Conservation (phyloP, 2,797 vertebrate species). For the Merluccius polli region DNA sequence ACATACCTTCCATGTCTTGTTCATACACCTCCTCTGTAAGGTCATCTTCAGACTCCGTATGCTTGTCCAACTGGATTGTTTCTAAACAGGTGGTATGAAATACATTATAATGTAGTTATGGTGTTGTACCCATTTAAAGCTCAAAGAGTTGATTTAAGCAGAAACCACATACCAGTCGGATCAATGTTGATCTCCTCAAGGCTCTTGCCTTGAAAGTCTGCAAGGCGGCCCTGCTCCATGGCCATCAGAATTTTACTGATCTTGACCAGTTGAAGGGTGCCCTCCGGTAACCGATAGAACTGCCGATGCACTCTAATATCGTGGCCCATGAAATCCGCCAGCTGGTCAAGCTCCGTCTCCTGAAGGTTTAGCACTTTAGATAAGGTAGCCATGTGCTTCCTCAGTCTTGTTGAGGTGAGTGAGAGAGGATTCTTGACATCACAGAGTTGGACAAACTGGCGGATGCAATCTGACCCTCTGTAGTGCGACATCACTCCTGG, state of each 20-base stretch:
- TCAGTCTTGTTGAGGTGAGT: not conserved
- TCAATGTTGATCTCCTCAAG: constrained; percentile 9
- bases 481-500: no score
- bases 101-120: constrained; percentile 1
- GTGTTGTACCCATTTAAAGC: no score
- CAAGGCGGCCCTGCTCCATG: constrained; percentile 12
- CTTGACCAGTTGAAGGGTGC: no score
- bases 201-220: constrained; percentile 20
- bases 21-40: not conserved
- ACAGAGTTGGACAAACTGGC: not conserved
- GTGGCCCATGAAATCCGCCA: constrained; percentile 14
- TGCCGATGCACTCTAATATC: not conserved
- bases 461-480: no score
- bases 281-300: not conserved
- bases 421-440: not conserved
- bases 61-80: not conserved
- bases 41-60: not conserved
- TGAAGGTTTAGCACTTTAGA: constrained; percentile 22
- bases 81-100: constrained; percentile 3
- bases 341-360: constrained; percentile 18
- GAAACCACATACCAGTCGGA: no score
- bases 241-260: constrained; percentile 7
- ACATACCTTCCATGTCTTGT: constrained; percentile 2
- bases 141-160: no score
- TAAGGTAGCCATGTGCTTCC: constrained; percentile 7